Base-by-base conservation (phyloP, 2,888 invertebrate species). In the Adelphocoris suturalis region DNA sequence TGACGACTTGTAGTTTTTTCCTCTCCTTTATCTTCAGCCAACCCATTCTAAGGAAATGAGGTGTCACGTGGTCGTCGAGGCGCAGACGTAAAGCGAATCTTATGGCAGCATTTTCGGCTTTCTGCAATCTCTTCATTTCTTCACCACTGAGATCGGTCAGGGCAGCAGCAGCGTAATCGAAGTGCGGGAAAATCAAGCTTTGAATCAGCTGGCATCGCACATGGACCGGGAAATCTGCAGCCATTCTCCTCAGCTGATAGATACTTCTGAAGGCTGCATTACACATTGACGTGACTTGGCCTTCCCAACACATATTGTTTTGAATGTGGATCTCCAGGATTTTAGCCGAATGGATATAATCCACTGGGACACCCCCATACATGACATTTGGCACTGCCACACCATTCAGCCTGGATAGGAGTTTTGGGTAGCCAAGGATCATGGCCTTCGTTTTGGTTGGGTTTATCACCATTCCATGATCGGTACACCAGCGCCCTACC, bases 191-290 rank as follows among this genome's bases (percentile, higher is more conserved):
- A n/a, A n/a, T n/a, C n/a, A n/a, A n/a, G n/a, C n/a, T n/a, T n/a
- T n/a, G n/a, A n/a, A n/a, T n/a, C n/a, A n/a, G n/a, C n/a, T n/a
- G n/a, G n/a, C n/a, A n/a, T n/a, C n/a, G n/a, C n/a, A n/a, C n/a
- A n/a, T n/a, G n/a, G n/a, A n/a, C n/a, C n/a, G n/a, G n/a, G n/a
- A n/a, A n/a, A n/a, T n/a, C n/a, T n/a, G n/a, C n/a, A n/a, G n/a
- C n/a, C n/a, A n/a, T 37, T 37, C 37, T 19, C 80, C 13, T n/a
- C n/a, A 80, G n/a, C 80, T 80, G 80, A 28, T 80, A 80, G 46
- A 80, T 80, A 2, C 37, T 37, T 27, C 37, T n/a, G n/a, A 80
- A 80, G n/a, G 47, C 80, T 12, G 28, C n/a, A 13, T 27, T 46
- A 47, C 80, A 80, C 23, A 28, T 75, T 13, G 75, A 14, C 2